phyloP scores from a whole-genome alignment of 2,888 invertebrate species.

The Dendrolimus houi region DNA sequence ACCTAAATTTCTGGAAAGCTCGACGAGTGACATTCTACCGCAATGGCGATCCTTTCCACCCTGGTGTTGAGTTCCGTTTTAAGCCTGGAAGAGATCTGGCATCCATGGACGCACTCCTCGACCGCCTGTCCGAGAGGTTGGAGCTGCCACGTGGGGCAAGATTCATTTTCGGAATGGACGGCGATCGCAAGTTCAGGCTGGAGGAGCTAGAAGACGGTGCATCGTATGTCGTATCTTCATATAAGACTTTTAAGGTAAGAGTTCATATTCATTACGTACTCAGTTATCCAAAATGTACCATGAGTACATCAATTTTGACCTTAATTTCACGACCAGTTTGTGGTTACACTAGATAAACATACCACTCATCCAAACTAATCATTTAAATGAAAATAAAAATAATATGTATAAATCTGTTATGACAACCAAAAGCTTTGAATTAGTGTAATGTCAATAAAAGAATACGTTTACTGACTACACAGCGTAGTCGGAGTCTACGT shows the following conservation, averaged over 20 bases:
- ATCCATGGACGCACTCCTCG: constrained; percentile 89
- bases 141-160: constrained; percentile 92
- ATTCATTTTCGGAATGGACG: constrained; percentile 95
- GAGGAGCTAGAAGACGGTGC: constrained; percentile 94
- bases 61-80: constrained; percentile 90
- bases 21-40: constrained; percentile 92
- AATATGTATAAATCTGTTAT: no score
- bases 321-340: no score
- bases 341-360: no score
- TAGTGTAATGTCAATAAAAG: no score
- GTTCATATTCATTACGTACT: background rate
- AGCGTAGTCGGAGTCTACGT: no score
- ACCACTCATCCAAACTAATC: no score
- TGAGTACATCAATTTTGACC: no score
- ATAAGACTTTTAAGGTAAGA: constrained; percentile 91
- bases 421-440: no score
- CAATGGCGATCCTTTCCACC: constrained; percentile 95
- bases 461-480: no score
- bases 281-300: no score
- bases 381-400: no score
- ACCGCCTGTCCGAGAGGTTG: constrained; percentile 90
- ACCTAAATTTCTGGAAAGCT: constrained; percentile 91
- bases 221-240: constrained; percentile 94
- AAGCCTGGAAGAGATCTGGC: constrained; percentile 92
- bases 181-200: constrained; percentile 87